phyloP scores from a whole-genome alignment of 2,113 vertebrate species.

The Gymnogyps californianus region DNA sequence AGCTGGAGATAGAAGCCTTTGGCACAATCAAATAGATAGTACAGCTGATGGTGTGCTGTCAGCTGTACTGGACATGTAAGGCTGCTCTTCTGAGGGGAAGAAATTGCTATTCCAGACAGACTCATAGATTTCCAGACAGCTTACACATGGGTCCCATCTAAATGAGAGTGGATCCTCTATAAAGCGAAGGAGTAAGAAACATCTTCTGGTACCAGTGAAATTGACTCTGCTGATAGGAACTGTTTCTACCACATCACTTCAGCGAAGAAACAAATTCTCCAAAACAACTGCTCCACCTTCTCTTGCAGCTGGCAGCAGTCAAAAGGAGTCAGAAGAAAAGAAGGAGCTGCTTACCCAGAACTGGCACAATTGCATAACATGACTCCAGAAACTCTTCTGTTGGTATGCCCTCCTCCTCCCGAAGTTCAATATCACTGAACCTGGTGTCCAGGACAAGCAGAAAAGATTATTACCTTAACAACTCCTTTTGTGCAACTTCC shows the following conservation, averaged over 20 bases:
- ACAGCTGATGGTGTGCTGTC: neutral
- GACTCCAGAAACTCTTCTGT: constrained; percentile 95
- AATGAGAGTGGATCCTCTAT: neutral
- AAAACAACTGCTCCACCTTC: neutral
- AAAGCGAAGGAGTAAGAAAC: neutral
- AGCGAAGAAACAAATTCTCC: neutral
- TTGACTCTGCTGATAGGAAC: neutral
- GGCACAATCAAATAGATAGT: neutral
- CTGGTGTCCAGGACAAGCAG: constrained; percentile 65
- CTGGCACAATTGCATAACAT: constrained; percentile 96
- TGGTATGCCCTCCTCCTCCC: constrained; percentile 91
- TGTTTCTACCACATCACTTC: neutral
- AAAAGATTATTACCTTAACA: neutral
- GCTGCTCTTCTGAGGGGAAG: neutral
- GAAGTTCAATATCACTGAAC: constrained; percentile 96
- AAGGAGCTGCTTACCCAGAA: constrained; percentile 84
- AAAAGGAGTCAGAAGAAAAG: neutral
- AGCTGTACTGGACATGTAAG: neutral
- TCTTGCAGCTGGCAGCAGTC: neutral
- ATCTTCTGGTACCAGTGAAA: neutral
- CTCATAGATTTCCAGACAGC: neutral
- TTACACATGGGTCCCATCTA: neutral
- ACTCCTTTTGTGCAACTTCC: neutral
- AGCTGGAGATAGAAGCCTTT: neutral
- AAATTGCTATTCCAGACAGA: neutral